A percentile compares a stretch with the other conserved stretches of the same genome.
Evolutionary conservation across 2,888 invertebrate species (phyloP).

Genomic region (Copidosoma aretas): DNA sequence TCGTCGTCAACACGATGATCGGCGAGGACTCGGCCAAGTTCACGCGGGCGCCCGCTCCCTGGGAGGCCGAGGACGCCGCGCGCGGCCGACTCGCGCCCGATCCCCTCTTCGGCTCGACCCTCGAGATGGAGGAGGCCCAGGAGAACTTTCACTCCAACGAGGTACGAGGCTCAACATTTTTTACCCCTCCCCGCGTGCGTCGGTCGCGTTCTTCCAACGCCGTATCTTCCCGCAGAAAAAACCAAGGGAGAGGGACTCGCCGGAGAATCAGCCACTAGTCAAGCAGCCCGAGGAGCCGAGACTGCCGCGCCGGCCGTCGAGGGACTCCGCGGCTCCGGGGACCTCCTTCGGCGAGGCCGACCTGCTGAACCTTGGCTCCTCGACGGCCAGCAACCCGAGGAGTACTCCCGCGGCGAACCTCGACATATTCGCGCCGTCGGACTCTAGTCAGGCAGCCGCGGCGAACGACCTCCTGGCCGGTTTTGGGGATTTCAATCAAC

Average conservation of each 20-base stretch:
- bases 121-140: conserved; percentile 83
- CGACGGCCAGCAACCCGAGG: conserved; percentile 34
- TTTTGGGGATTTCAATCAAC: conserved; percentile 46
- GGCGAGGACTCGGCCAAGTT: conserved; percentile 73
- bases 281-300: neutral
- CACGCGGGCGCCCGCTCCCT: conserved; percentile 74
- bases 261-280: conserved; percentile 25
- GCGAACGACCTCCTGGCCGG: conserved; percentile 54
- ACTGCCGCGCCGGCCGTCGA: conserved; percentile 13
- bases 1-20: conserved; percentile 75
- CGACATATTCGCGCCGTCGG: conserved; percentile 54
- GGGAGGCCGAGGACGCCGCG: conserved; percentile 74
- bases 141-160: conserved; percentile 71
- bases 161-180: neutral
- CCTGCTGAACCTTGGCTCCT: conserved; percentile 57
- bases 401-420: conserved; percentile 43
- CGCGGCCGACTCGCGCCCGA: conserved; percentile 65
- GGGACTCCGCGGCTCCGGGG: conserved; percentile 1
- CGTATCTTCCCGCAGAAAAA: neutral
- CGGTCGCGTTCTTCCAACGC: no score
- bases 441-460: conserved; percentile 45
- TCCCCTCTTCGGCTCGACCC: conserved; percentile 76
- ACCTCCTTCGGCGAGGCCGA: conserved; percentile 52
- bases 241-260: neutral
- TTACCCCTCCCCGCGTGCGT: neutral